These are phyloP conservation scores for Pseudomyrmex cubaensis DNA, from an alignment of 1,140 invertebrate genomes.

Conservation along the genomic window DNA sequence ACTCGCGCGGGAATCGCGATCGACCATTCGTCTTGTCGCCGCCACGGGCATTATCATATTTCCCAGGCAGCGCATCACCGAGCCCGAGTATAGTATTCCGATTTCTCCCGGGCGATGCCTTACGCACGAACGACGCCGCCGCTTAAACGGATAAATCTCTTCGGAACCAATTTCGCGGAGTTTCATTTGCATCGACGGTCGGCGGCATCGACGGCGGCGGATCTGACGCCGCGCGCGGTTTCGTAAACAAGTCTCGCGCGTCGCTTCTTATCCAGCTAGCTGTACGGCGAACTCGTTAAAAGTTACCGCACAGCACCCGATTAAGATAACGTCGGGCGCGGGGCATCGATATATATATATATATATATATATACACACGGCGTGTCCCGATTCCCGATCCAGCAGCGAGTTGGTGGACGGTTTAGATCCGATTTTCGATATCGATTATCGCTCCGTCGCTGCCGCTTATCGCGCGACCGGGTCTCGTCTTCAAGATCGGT, in stretches of 20 bases:
- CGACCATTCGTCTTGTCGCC: constrained; percentile 74
- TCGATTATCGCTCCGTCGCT: constrained; percentile 27
- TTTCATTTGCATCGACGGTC: constrained; percentile 77
- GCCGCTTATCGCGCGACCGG: constrained; percentile 11
- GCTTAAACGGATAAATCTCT: constrained; percentile 77
- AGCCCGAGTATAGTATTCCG: no score
- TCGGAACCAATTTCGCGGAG: constrained; percentile 76
- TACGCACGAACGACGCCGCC: constrained; percentile 61
- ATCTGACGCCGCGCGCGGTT: constrained; percentile 63
- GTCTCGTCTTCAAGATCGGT: constrained; percentile 7
- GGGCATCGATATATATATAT: neutral
- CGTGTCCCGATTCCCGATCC: neutral
- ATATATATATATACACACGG: neutral
- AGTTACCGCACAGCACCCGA: constrained; percentile 54
- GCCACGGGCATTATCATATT: constrained; percentile 76
- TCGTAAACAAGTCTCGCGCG: constrained; percentile 71
- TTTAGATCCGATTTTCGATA: constrained; percentile 30
- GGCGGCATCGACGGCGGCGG: constrained; percentile 21
- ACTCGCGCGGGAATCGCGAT: constrained; percentile 63
- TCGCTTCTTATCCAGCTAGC: constrained; percentile 61
- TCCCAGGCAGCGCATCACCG: constrained; percentile 59
- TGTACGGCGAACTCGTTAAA: constrained; percentile 67
- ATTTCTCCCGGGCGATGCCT: constrained; percentile 55
- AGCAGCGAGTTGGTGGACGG: neutral
- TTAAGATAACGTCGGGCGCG: constrained; percentile 50